Evolutionary conservation across 1,140 invertebrate genomes (phyloP).

Genomic region (Drosophila nigromelanica): DNA sequence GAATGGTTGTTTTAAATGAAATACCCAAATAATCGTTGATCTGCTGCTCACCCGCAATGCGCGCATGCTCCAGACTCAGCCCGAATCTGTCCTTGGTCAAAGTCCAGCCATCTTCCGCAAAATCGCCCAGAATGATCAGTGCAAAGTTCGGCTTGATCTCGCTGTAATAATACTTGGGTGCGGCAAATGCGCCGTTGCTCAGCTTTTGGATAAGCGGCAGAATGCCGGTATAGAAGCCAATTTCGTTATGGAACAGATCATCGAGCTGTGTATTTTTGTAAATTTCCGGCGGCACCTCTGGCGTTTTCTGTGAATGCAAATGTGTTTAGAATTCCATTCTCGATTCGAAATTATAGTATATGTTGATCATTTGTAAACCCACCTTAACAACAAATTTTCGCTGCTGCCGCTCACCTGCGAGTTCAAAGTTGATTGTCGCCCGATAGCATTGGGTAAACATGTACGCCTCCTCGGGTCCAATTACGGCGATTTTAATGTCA

Average conservation of each 20-base stretch:
- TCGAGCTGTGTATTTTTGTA: conserved; percentile 55
- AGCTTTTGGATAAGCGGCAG: conserved; percentile 59
- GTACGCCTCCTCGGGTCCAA: conserved; percentile 65
- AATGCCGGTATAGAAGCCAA: conserved; percentile 68
- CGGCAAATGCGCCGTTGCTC: conserved; percentile 35
- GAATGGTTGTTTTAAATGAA: no score
- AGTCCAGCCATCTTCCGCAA: conserved; percentile 55
- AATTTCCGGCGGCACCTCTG: conserved; percentile 41
- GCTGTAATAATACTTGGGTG: conserved; percentile 72
- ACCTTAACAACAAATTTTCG: conserved; percentile 74
- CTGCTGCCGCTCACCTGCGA: conserved; percentile 36
- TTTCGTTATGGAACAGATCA: conserved; percentile 68
- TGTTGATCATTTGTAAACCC: not conserved
- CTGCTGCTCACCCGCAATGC: conserved; percentile 32
- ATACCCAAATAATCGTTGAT: no score
- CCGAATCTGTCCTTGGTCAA: conserved; percentile 56
- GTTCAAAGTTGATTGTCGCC: conserved; percentile 51
- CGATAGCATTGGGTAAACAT: conserved; percentile 74
- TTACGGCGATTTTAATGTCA: conserved; percentile 51
- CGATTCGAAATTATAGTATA: not conserved
- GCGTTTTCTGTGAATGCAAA: conserved; percentile 63
- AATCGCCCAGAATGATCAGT: conserved; percentile 61
- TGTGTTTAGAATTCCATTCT: not conserved
- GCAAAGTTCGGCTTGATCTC: conserved; percentile 50
- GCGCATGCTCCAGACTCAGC: conserved; percentile 54